Evolutionary conservation across 2,797 vertebrate genomes (phyloP).

Genomic region (Peromyscus aztecus): DNA sequence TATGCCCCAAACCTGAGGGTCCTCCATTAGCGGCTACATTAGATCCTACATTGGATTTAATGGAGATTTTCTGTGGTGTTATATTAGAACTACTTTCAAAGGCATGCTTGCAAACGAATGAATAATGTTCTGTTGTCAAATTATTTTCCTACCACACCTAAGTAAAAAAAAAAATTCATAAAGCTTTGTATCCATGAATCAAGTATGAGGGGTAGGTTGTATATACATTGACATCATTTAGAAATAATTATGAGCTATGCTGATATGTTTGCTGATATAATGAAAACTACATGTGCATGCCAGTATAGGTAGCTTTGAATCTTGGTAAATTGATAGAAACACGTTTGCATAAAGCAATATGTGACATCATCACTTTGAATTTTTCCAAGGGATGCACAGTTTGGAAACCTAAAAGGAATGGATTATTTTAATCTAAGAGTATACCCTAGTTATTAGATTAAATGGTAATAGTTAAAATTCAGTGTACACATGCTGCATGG

Average conservation of each 20-base stretch:
- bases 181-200: background rate
- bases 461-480: slow-evolving; percentile 65
- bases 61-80: slow-evolving; percentile 21
- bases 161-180: background rate
- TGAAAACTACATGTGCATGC: slow-evolving; percentile 8
- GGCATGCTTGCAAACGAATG: background rate
- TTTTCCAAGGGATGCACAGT: background rate
- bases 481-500: background rate
- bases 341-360: slow-evolving; percentile 43
- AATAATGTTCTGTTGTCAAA: slow-evolving; percentile 11
- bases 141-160: slow-evolving; percentile 24
- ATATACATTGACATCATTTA: slow-evolving; percentile 8
- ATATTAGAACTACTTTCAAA: slow-evolving; percentile 35
- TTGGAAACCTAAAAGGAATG: slow-evolving; percentile 5
- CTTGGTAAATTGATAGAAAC: slow-evolving; percentile 34
- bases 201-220: slow-evolving; percentile 31
- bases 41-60: slow-evolving; percentile 9
- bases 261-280: background rate
- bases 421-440: slow-evolving; percentile 59
- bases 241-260: slow-evolving; percentile 39
- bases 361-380: background rate
- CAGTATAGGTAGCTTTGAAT: slow-evolving; percentile 46
- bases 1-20: slow-evolving; percentile 24
- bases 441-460: slow-evolving; percentile 19
- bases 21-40: background rate